phyloP scores from a whole-genome alignment of 1,140 invertebrate species.

The Drosophila mojavensis region DNA sequence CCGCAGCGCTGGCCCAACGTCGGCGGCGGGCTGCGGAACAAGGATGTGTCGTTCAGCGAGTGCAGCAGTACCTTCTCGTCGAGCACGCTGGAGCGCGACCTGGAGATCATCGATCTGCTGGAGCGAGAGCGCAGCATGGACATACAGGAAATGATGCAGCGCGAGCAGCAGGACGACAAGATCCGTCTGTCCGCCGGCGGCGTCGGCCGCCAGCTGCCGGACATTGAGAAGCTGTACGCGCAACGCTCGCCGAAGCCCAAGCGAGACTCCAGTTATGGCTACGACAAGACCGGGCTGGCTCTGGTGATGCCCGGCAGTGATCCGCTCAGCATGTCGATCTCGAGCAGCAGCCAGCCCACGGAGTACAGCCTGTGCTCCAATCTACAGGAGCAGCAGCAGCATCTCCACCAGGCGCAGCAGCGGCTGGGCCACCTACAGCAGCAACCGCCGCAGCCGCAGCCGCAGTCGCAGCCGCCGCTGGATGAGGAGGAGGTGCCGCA shows the following conservation, averaged over 20 bases:
- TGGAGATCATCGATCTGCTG: conserved; percentile 81
- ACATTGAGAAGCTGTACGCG: conserved; percentile 76
- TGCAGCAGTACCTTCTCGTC: conserved; percentile 78
- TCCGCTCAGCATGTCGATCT: conserved; percentile 63
- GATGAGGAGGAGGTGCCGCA: conserved; percentile 76
- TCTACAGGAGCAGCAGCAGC: conserved; percentile 31
- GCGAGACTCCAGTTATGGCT: conserved; percentile 40
- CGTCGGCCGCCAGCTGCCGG: conserved; percentile 66
- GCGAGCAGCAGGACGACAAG: conserved; percentile 68
- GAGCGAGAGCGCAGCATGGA: conserved; percentile 83
- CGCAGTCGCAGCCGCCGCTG: conserved; percentile 10
- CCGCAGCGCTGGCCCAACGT: conserved; percentile 57
- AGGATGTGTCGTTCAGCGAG: conserved; percentile 77
- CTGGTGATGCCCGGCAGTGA: conserved; percentile 67
- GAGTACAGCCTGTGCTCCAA: conserved; percentile 72
- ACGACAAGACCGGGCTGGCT: conserved; percentile 41
- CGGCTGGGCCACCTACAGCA: neutral
- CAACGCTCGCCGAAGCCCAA: conserved; percentile 71
- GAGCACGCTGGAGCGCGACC: conserved; percentile 77
- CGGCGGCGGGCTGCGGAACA: conserved; percentile 41
- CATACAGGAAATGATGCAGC: conserved; percentile 77
- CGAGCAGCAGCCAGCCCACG: conserved; percentile 58
- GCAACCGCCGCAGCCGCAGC: conserved; percentile 1
- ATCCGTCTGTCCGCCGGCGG: conserved; percentile 39
- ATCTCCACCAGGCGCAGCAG: conserved; percentile 14